These are phyloP conservation scores for Columba livia DNA, from an alignment of 2,113 vertebrate species.

Conservation along the genomic window DNA sequence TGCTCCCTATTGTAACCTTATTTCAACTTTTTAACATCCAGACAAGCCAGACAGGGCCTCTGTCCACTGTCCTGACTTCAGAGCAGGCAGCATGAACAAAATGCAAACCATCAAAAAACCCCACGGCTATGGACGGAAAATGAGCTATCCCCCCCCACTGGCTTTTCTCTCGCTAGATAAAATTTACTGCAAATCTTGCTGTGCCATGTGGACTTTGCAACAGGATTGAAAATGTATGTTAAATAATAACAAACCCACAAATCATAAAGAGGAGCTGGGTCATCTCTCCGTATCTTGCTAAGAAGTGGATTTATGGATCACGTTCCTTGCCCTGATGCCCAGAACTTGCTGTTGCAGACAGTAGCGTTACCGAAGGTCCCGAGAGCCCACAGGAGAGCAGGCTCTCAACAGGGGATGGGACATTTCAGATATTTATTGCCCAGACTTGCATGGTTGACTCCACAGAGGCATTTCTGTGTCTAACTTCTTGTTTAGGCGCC, in stretches of 20 bases:
- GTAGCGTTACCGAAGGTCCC: accelerated
- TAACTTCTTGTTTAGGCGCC: background rate
- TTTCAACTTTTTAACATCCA: background rate
- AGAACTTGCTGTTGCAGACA: background rate
- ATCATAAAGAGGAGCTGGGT: background rate
- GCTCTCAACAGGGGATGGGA: background rate
- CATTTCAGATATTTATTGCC: background rate
- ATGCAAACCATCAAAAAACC: background rate
- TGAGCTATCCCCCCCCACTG: accelerated
- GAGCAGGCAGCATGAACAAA: background rate
- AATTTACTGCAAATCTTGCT: background rate
- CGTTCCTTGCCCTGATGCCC: background rate
- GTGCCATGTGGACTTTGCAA: background rate
- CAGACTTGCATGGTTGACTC: background rate
- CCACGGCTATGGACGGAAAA: background rate
- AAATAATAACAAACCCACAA: background rate
- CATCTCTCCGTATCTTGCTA: background rate
- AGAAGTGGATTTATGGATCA: background rate
- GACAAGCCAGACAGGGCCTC: background rate
- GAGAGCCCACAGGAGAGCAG: background rate
- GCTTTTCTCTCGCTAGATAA: background rate
- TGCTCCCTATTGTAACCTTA: background rate
- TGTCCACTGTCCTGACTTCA: background rate
- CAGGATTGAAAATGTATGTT: background rate
- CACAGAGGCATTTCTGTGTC: background rate